Evolutionary conservation across 2,113 vertebrate genomes (phyloP).

Genomic region (Anseranas semipalmata): DNA sequence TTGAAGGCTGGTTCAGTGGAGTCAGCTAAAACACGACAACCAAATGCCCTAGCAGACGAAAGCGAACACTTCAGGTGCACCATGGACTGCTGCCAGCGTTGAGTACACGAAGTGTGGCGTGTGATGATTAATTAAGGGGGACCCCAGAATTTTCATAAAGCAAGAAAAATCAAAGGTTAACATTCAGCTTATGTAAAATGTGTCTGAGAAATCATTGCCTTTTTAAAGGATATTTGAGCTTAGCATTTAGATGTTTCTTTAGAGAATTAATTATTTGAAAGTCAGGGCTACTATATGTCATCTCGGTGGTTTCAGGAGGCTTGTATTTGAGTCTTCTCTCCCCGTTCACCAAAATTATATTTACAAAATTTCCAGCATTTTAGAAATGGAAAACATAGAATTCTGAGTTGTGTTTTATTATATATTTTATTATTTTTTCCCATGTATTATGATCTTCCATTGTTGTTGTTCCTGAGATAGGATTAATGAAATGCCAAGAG

Average conservation of each 20-base stretch:
- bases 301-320: not conserved
- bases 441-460: not conserved
- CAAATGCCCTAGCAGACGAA: not conserved
- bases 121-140: not conserved
- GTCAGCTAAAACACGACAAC: not conserved
- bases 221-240: not conserved
- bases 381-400: not conserved
- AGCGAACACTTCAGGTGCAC: not conserved
- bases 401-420: not conserved
- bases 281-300: not conserved
- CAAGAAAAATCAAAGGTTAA: not conserved
- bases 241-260: not conserved
- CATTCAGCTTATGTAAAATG: not conserved
- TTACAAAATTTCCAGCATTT: not conserved
- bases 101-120: not conserved
- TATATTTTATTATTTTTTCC: not conserved
- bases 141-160: not conserved
- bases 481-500: conserved; percentile 40
- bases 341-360: not conserved
- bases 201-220: not conserved
- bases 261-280: not conserved
- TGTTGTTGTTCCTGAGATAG: not conserved
- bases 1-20: not conserved
- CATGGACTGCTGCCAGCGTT: rapidly evolving
- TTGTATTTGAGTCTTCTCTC: not conserved